Evolutionary conservation across 2,888 invertebrate genomes (phyloP), one percentile per base, ranked within the genome.

Genomic region (Caenorhabditis sinica): DNA sequence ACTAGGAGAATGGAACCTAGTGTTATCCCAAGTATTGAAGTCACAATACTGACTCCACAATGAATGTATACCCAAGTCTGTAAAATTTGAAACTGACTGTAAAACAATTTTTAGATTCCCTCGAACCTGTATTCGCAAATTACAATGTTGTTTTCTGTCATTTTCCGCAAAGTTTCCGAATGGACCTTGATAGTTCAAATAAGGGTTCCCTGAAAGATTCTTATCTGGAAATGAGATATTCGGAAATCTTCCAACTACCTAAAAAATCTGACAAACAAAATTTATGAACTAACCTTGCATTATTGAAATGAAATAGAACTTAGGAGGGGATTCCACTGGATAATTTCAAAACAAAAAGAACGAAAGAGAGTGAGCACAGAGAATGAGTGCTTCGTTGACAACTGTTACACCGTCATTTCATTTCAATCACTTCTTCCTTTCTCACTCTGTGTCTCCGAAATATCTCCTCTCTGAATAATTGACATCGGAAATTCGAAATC

Each of bases 31-130:
- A 86, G 33, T 13, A 87, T 36, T 5, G 87, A 77, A 4, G 79
- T 69, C 8, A 86, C 33, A 17, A 83, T 73, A 60, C 85, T 79
- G 8, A 86, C 61, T 33, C 60, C 80, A 40, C 63, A 80, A 20
- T 83, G 73, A 69, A 88, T 88, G 58, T 88, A 89, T 0, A 87
- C 53, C 84, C 86, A 87, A 25, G 86, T 84, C 88, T 89, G 80
- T 43, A 86, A 79, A 66, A 45, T 33, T 15, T 3, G 15, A 0
- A 43, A 28, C n/a, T n/a, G n/a, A n/a, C n/a, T n/a, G n/a, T n/a
- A n/a, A n/a, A n/a, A n/a, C n/a, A 61, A 11, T 61, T 23, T 23
- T 51, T 11, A 28, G 17, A 30, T 8, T 20, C 23, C 3, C 13
- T 51, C 5, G 20, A 75, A 82, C 84, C 75, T 86, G 86, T 40